These are phyloP conservation scores for Ptychobarbus kaznakovi DNA, from an alignment of 2,797 vertebrate species.

Conservation along the genomic window DNA sequence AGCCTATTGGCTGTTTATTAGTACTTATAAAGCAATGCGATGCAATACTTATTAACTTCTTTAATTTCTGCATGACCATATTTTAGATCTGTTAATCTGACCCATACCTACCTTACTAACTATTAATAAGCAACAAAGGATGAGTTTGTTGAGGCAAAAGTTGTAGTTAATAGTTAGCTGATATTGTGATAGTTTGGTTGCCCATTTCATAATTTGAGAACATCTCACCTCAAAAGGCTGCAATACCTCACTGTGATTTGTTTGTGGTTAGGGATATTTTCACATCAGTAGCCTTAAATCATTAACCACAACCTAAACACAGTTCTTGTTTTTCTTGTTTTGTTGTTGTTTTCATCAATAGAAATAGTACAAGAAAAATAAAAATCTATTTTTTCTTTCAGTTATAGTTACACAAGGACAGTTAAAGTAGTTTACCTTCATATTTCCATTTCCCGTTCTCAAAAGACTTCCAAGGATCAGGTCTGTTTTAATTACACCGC, in stretches of 20 bases:
- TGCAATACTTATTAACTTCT: neutral
- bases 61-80: neutral
- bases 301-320: neutral
- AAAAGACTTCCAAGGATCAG: constrained; percentile 41
- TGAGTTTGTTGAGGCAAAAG: neutral
- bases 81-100: neutral
- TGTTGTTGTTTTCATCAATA: neutral
- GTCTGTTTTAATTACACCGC: constrained; percentile 58
- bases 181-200: neutral
- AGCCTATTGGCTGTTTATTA: neutral
- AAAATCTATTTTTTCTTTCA: constrained; percentile 69
- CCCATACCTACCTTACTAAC: neutral
- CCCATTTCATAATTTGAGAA: neutral
- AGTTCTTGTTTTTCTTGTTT: neutral
- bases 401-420: constrained; percentile 68
- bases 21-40: neutral
- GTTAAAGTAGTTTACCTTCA: constrained; percentile 64
- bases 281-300: neutral
- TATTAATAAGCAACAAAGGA: neutral
- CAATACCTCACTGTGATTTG: neutral
- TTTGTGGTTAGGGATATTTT: neutral
- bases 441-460: constrained; percentile 50
- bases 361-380: neutral
- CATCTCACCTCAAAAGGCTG: neutral
- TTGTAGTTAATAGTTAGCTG: neutral